These are phyloP conservation scores for Brachionus rotundiformis DNA, from an alignment of 1,140 invertebrate genomes.

Conservation along the genomic window DNA sequence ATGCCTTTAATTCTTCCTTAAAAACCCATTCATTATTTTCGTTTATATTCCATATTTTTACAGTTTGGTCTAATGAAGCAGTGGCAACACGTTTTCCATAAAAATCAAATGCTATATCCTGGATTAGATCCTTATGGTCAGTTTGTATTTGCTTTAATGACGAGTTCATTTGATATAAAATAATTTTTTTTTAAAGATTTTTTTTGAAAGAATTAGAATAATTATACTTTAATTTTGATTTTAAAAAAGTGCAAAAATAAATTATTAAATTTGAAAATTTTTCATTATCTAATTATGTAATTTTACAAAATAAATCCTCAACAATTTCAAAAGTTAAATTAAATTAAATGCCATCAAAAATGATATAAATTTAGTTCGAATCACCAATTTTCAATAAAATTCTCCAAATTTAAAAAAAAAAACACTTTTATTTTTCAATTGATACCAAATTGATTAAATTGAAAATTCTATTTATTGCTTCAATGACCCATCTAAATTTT, in stretches of 20 bases:
- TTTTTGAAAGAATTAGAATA: not conserved
- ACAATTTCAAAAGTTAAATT: too few relatives aligned
- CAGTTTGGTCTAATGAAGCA: conserved; percentile 44
- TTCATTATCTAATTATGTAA: too few relatives aligned
- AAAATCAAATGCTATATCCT: conserved; percentile 52
- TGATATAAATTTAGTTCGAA: too few relatives aligned
- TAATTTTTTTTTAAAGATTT: not conserved
- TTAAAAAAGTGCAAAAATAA: not conserved
- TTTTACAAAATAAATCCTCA: not conserved
- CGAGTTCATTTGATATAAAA: not conserved
- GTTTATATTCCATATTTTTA: conserved; percentile 48
- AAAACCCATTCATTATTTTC: conserved; percentile 52
- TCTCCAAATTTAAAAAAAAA: too few relatives aligned
- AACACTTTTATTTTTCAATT: too few relatives aligned
- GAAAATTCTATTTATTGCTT: too few relatives aligned
- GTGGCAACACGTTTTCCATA: conserved; percentile 50
- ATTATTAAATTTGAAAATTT: not conserved
- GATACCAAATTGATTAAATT: too few relatives aligned
- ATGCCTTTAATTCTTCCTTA: conserved; percentile 29
- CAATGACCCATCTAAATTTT: too few relatives aligned
- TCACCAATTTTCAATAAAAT: too few relatives aligned
- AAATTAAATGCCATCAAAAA: too few relatives aligned
- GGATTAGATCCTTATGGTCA: conserved; percentile 49
- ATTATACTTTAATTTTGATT: not conserved
- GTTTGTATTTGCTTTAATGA: conserved; percentile 38